A percentile compares a stretch with the other conserved stretches of the same genome.
Conservation (phyloP, 2,888 invertebrate genomes). For the Limnephilus lunatus region DNA sequence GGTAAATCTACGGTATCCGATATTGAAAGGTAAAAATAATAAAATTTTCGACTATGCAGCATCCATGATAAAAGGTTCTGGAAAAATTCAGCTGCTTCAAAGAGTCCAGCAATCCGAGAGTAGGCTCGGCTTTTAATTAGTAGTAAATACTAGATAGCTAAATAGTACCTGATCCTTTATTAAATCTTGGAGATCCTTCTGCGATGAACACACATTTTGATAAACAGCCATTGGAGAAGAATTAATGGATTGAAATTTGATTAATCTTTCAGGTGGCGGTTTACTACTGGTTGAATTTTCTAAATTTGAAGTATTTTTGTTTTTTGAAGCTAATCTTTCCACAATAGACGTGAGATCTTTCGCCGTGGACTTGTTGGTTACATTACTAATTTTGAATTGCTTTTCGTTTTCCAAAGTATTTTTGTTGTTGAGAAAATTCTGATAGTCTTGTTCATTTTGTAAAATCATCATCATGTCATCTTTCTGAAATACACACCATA, state of each 20-base stretch:
- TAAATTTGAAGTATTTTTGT: slow-evolving; percentile 67
- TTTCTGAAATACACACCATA: slow-evolving; percentile 69
- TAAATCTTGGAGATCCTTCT: slow-evolving; percentile 70
- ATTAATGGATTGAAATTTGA: slow-evolving; percentile 76
- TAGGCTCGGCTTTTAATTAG: no score
- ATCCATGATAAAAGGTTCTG: no score
- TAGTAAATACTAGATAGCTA: no score
- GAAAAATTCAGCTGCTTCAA: no score
- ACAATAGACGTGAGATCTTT: slow-evolving; percentile 78
- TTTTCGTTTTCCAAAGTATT: slow-evolving; percentile 60
- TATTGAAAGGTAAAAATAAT: no score
- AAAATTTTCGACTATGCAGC: no score
- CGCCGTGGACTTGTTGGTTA: slow-evolving; percentile 70
- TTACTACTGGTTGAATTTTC: slow-evolving; percentile 67
- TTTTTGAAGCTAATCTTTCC: slow-evolving; percentile 74
- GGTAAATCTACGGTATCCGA: no score
- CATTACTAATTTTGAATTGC: slow-evolving; percentile 34
- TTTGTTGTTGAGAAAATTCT: slow-evolving; percentile 71
- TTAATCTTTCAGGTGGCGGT: slow-evolving; percentile 67
- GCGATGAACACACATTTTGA: slow-evolving; percentile 77
- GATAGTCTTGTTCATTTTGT: slow-evolving; percentile 74
- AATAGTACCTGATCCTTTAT: slow-evolving; percentile 79
- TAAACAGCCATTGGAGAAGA: slow-evolving; percentile 76
- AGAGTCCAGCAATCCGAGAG: no score
- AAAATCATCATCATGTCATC: slow-evolving; percentile 76